A percentile compares a stretch with the other conserved stretches of the same genome.
phyloP scores from a whole-genome alignment of 2,113 vertebrate species.

The Neofelis nebulosa region DNA sequence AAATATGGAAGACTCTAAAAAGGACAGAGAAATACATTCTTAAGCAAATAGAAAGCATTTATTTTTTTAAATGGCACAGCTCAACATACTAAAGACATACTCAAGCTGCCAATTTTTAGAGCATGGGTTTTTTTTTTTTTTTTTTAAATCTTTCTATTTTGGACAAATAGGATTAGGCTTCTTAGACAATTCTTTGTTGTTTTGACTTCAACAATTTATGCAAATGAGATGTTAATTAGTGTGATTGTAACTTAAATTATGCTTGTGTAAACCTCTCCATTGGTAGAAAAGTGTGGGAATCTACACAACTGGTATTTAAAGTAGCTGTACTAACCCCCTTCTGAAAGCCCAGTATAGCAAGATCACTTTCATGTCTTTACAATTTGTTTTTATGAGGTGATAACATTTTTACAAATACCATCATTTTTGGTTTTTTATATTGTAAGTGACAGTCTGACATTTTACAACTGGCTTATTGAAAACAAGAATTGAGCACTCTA shows the following conservation, averaged over 20 bases:
- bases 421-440: constrained; percentile 93
- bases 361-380: constrained; percentile 92
- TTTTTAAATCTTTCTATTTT: constrained; percentile 84
- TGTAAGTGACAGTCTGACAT: constrained; percentile 93
- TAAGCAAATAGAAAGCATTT: constrained; percentile 77
- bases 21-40: constrained; percentile 38
- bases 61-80: constrained; percentile 76
- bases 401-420: constrained; percentile 93
- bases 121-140: constrained; percentile 35
- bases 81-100: constrained; percentile 73
- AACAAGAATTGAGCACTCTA: constrained; percentile 91
- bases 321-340: constrained; percentile 91
- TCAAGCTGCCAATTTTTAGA: constrained; percentile 84
- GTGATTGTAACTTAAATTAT: constrained; percentile 94
- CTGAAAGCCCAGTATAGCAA: constrained; percentile 88
- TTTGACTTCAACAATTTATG: constrained; percentile 98
- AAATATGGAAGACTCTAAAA: not conserved
- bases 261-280: constrained; percentile 93
- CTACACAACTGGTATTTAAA: constrained; percentile 91
- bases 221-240: constrained; percentile 99
- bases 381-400: constrained; percentile 93
- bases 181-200: constrained; percentile 93
- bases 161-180: constrained; percentile 93
- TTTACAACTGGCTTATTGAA: constrained; percentile 93
- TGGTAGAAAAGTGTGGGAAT: constrained; percentile 98